Evolutionary conservation across 37 sponge, comb jelly and placozoan genomes (phyloP), one percentile per base, ranked within the genome.

Genomic region (Axinella damicornis): DNA sequence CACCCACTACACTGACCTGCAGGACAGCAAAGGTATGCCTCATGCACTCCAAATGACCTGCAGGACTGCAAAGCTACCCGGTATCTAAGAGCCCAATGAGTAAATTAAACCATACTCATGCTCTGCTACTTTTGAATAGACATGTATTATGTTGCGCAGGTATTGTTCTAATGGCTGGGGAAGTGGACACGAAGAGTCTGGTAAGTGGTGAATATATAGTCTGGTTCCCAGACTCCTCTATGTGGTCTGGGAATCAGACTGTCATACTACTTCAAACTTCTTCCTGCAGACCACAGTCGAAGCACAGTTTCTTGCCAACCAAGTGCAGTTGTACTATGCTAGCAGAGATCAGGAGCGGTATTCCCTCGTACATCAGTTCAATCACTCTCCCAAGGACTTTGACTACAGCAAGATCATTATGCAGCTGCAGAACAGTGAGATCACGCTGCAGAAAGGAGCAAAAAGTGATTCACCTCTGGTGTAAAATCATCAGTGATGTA

Each of bases 291-390:
- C 53, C 40, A 35, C 71, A 31, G 17, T 89, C 22, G 94, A 93
- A 34, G 90, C 94, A 0, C 94, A 89, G 74, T 89, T 64, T 55
- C 73, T 93, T 52, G 90, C 94, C 40, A 93, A 93, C 52, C 90
- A 93, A 74, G 68, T 93, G 52, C 87, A 89, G 69, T 63, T 93
- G n/a, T 93, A 89, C 83, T 93, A 93, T 33, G 71, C 65, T 31
- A 77, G 62, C 19, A 64, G 65, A 41, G 83, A 81, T 53, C 18
- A 67, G 20, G 78, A 89, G 11, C 67, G 67, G 6, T 78, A 78
- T 22, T 9, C 57, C 32, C 63, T 87, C 13, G 30, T 92, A 11
- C 33, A 39, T 28, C 69, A 83, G 69, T 92, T 92, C 70, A 92
- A 92, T 71, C 64, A 71, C 61, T 34, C 83, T 0, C 92, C 84